phyloP scores from a whole-genome alignment of 2,113 vertebrate genomes.

The Panthera uncia region DNA sequence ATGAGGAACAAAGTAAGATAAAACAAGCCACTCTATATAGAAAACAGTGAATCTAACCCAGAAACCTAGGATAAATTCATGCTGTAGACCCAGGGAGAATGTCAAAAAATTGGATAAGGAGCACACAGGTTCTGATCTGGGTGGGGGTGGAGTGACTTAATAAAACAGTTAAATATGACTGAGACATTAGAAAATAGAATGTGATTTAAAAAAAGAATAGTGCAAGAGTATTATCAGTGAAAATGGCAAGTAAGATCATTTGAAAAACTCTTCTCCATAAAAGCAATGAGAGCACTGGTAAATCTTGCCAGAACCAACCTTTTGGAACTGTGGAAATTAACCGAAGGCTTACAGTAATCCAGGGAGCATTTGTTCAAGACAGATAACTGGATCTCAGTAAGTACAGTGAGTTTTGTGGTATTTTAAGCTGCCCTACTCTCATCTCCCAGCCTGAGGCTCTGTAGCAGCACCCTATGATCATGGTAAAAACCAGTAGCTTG shows the following conservation, averaged over 20 bases:
- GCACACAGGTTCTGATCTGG: background rate
- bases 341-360: background rate
- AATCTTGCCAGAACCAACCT: background rate
- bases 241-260: background rate
- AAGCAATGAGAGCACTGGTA: background rate
- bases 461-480: background rate
- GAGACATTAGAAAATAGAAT: background rate
- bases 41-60: background rate
- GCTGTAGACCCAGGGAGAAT: background rate
- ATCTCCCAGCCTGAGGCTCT: background rate
- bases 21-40: background rate
- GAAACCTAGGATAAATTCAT: background rate
- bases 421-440: background rate
- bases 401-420: background rate
- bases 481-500: background rate
- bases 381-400: background rate
- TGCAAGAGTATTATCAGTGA: background rate
- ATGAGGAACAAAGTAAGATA: background rate
- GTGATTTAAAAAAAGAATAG: background rate
- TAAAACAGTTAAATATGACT: background rate
- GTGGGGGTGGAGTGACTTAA: background rate
- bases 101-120: background rate
- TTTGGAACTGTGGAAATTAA: conserved; percentile 6
- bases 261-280: background rate
- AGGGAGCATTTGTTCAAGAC: background rate